Percentiles rank a stretch among this genome's conserved stretches.
Conservation (phyloP, 2,113 vertebrate genomes). For the Pipa parva region DNA sequence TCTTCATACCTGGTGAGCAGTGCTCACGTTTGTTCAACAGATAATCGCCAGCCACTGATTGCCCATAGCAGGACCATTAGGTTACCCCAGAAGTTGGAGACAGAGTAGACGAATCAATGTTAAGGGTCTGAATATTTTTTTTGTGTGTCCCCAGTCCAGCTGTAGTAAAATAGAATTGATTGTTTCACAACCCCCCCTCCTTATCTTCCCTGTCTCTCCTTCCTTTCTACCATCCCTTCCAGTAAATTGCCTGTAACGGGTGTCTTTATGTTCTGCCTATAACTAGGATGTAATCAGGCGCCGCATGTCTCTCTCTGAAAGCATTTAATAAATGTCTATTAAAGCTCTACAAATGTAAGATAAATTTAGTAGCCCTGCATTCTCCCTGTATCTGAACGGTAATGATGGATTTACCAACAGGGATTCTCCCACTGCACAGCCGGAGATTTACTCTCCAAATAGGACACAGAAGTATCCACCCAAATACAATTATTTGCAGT, state of each 20-base stretch:
- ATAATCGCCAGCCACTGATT: too few relatives aligned
- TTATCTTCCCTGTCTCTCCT: slow-evolving; percentile 16
- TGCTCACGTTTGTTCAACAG: too few relatives aligned
- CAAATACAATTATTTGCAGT: slow-evolving; percentile 62
- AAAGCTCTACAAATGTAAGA: slow-evolving; percentile 77
- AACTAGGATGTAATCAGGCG: slow-evolving; percentile 77
- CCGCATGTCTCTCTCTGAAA: slow-evolving; percentile 76
- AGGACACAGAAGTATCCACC: slow-evolving; percentile 59
- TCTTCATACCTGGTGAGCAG: too few relatives aligned
- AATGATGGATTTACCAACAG: slow-evolving; percentile 78
- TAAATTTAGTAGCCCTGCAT: slow-evolving; percentile 75
- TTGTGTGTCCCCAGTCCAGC: slow-evolving; percentile 1
- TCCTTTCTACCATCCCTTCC: slow-evolving; percentile 40
- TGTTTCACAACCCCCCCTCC: slow-evolving; percentile 44
- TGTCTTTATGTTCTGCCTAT: slow-evolving; percentile 72
- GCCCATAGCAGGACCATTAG: too few relatives aligned
- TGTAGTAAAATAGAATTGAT: slow-evolving; percentile 1
- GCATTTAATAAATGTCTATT: slow-evolving; percentile 86
- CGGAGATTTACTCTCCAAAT: slow-evolving; percentile 69
- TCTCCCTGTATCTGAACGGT: slow-evolving; percentile 69
- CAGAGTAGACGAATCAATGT: background rate
- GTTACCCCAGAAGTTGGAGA: background rate
- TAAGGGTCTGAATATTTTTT: background rate
- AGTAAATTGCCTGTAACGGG: slow-evolving; percentile 71
- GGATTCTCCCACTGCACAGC: slow-evolving; percentile 68